phyloP scores from a whole-genome alignment of 2,888 invertebrate genomes.

The Drosophila lacicola region DNA sequence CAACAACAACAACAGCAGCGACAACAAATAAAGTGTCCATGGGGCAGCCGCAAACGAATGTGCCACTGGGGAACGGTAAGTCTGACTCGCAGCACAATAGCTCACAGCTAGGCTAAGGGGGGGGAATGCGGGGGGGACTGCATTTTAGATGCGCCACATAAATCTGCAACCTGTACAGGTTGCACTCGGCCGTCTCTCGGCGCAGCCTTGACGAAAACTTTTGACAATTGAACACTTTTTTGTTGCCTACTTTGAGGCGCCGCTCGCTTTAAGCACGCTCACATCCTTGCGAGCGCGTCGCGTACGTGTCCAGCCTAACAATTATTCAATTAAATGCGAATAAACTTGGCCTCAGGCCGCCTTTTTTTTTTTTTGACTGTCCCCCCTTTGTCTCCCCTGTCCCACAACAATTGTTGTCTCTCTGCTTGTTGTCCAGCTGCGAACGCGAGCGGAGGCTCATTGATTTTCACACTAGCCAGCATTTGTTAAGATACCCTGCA shows the following conservation, averaged over 20 bases:
- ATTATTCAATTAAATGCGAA: constrained; percentile 85
- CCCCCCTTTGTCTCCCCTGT: background rate
- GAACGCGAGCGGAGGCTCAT: constrained; percentile 47
- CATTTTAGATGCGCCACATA: constrained; percentile 63
- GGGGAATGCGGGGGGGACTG: background rate
- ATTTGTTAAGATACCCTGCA: constrained; percentile 49
- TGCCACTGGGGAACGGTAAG: constrained; percentile 85
- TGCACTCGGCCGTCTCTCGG: constrained; percentile 25
- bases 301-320: constrained; percentile 83
- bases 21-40: constrained; percentile 68
- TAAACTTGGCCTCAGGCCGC: constrained; percentile 71
- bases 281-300: constrained; percentile 29
- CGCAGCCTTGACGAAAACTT: constrained; percentile 30
- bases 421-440: constrained; percentile 36
- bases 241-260: constrained; percentile 56
- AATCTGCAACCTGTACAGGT: constrained; percentile 48
- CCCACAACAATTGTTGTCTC: background rate
- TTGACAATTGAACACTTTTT: constrained; percentile 7
- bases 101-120: background rate
- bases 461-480: constrained; percentile 72
- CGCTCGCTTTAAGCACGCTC: constrained; percentile 28
- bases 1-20: constrained; percentile 52
- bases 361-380: constrained; percentile 20
- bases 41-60: constrained; percentile 77
- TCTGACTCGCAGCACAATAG: constrained; percentile 64